Evolutionary conservation across 2,113 vertebrate genomes (phyloP).

Genomic region (Polypterus bichir): DNA sequence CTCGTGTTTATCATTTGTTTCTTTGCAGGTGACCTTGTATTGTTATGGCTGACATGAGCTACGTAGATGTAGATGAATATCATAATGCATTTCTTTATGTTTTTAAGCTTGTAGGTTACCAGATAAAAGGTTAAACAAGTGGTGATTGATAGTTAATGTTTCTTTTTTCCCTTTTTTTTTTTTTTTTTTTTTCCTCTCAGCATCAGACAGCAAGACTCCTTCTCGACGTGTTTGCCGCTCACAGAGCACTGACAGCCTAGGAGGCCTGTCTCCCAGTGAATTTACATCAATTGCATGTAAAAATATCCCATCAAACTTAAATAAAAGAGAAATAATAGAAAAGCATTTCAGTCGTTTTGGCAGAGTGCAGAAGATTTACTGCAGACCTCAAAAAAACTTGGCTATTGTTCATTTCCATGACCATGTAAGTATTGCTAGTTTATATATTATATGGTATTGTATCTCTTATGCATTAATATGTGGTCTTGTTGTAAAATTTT

Average conservation of each 20-base stretch:
- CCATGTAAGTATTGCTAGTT: slow-evolving; percentile 56
- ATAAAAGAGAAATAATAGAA: slow-evolving; percentile 52
- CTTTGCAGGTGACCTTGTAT: no score
- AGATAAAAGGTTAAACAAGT: no score
- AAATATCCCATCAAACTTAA: slow-evolving; percentile 60
- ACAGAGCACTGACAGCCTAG: slow-evolving; percentile 52
- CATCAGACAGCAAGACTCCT: slow-evolving; percentile 9
- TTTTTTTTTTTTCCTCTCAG: slow-evolving; percentile 1
- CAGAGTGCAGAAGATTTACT: slow-evolving; percentile 57
- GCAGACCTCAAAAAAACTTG: slow-evolving; percentile 52
- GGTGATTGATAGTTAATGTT: no score
- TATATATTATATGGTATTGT: no score
- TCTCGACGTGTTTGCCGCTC: slow-evolving; percentile 31
- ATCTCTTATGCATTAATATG: no score
- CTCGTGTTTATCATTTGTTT: no score
- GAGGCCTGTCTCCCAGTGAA: slow-evolving; percentile 38
- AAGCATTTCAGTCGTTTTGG: slow-evolving; percentile 69
- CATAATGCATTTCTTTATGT: no score
- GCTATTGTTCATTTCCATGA: slow-evolving; percentile 70
- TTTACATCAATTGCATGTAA: slow-evolving; percentile 59
- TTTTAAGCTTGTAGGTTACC: no score
- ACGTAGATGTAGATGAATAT: no score
- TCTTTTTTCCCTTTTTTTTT: neutral
- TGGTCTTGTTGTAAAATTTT: no score
- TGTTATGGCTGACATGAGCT: no score